These are phyloP conservation scores for Eueremaeus valkanovi DNA, from an alignment of 2,888 invertebrate species.

Conservation along the genomic window DNA sequence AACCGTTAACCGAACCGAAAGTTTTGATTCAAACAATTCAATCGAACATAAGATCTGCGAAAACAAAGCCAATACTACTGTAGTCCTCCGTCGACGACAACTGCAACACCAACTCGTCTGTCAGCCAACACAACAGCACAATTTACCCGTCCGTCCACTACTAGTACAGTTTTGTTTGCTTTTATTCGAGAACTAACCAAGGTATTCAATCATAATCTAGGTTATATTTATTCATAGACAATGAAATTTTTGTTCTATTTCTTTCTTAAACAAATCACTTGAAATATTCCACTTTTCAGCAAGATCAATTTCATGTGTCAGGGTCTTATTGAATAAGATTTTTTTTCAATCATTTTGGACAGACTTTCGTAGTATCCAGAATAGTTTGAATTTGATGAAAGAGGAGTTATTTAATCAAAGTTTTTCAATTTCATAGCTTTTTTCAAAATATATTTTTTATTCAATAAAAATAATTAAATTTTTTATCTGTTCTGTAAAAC, in stretches of 20 bases:
- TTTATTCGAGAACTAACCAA: no score
- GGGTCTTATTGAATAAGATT: no score
- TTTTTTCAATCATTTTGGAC: no score
- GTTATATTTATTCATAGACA: conserved; percentile 41
- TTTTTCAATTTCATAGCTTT: conserved; percentile 86
- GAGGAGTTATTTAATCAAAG: conserved; percentile 88
- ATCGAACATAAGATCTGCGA: not conserved
- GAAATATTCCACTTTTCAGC: no score
- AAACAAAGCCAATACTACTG: not conserved
- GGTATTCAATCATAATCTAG: no score
- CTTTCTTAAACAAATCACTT: no score
- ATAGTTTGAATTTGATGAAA: no score
- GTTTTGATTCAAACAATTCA: not conserved
- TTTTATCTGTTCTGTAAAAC: no score
- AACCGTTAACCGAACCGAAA: not conserved
- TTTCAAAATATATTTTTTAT: conserved; percentile 50
- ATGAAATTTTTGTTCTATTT: no score
- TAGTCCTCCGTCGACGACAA: conserved; percentile 1
- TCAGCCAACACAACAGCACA: not conserved
- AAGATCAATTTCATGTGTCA: no score
- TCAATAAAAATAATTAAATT: no score
- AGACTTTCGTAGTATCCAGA: no score
- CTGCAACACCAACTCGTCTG: not conserved
- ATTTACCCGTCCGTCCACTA: not conserved
- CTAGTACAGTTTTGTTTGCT: not conserved